Evolutionary conservation across 2,888 invertebrate genomes (phyloP).

Genomic region (Pedicia rivosa): DNA sequence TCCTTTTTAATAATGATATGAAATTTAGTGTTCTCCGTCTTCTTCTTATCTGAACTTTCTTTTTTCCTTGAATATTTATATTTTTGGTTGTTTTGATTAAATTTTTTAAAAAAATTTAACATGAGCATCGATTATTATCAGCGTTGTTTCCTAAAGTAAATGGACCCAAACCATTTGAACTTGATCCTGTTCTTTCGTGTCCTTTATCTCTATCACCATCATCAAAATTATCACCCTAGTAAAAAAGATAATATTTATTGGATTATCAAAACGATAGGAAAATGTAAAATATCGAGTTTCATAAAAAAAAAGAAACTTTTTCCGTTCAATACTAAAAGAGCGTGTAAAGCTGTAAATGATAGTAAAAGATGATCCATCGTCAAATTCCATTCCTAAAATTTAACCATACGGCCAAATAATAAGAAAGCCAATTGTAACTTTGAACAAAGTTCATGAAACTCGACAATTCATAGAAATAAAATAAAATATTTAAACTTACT

Average conservation of each 20-base stretch:
- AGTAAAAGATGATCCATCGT: too few species aligned
- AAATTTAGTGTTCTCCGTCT: too few species aligned
- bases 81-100: background rate
- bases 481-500: constrained; percentile 31
- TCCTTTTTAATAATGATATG: too few species aligned
- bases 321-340: too few species aligned
- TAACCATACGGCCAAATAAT: background rate
- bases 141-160: constrained; percentile 28
- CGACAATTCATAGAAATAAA: background rate
- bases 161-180: constrained; percentile 24
- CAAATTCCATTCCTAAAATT: background rate
- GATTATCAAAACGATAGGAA: too few species aligned
- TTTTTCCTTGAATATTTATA: background rate
- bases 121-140: constrained; percentile 30
- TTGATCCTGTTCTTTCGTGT: constrained; percentile 29
- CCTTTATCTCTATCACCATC: constrained; percentile 24
- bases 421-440: background rate
- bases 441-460: background rate
- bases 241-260: background rate
- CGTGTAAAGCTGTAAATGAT: too few species aligned
- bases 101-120: constrained; percentile 18
- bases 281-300: too few species aligned
- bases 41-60: too few species aligned
- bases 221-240: constrained; percentile 32
- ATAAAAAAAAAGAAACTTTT: too few species aligned